Evolutionary conservation across 2,113 vertebrate genomes (phyloP).

Genomic region (Aepyceros melampus): DNA sequence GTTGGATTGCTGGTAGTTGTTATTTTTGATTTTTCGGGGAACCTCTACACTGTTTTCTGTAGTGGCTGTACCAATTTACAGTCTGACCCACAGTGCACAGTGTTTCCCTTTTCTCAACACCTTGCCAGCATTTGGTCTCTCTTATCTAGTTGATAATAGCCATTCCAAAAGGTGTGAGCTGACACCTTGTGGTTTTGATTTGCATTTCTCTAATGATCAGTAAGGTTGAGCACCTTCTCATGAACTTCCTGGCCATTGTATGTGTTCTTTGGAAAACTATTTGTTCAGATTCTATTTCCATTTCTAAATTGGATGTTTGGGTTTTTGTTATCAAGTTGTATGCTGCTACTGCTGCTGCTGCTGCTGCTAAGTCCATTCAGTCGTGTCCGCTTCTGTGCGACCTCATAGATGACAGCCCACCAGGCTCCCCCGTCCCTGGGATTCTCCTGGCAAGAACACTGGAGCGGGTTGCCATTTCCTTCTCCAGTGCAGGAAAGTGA

Average conservation of each 20-base stretch:
- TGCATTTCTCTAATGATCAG: not conserved
- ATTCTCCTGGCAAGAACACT: too few relatives aligned
- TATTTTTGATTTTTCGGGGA: not conserved
- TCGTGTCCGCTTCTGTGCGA: too few relatives aligned
- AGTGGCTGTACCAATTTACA: not conserved
- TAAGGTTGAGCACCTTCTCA: not conserved
- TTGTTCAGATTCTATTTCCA: not conserved
- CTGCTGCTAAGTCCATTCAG: too few relatives aligned
- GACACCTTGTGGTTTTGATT: not conserved
- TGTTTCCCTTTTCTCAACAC: not conserved
- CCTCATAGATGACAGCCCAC: too few relatives aligned
- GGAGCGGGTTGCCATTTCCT: too few relatives aligned
- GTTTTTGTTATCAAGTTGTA: not conserved
- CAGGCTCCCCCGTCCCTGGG: too few relatives aligned
- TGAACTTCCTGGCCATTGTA: not conserved
- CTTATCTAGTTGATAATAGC: not conserved
- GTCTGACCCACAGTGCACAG: not conserved
- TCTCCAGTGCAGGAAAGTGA: too few relatives aligned
- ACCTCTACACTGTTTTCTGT: not conserved
- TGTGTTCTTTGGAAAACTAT: not conserved
- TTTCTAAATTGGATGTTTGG: not conserved
- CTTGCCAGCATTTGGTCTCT: not conserved
- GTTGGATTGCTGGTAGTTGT: not conserved
- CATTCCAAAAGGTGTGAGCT: not conserved
- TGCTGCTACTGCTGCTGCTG: too few relatives aligned